Percentiles rank a stretch among this genome's conserved stretches.
Conservation (phyloP, 2,888 invertebrate genomes). For the Marronus borbonicus region DNA sequence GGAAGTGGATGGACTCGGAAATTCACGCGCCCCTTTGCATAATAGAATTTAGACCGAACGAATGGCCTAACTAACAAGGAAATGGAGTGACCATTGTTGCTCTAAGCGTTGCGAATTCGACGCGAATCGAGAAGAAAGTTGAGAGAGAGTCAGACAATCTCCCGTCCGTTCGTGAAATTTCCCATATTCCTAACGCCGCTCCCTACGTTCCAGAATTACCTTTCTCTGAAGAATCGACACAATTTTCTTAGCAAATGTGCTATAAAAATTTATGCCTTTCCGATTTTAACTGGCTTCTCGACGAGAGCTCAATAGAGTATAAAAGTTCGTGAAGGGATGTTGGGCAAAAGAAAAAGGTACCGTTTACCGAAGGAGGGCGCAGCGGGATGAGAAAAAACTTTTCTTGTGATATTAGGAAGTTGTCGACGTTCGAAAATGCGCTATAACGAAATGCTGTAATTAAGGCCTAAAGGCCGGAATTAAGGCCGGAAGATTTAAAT, state of each 20-base stretch:
- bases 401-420: slow-evolving; percentile 11
- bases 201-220: slow-evolving; percentile 61
- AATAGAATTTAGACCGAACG: slow-evolving; percentile 56
- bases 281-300: slow-evolving; percentile 60
- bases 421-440: slow-evolving; percentile 19
- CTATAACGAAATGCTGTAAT: slow-evolving; percentile 38
- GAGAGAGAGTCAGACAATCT: slow-evolving; percentile 55
- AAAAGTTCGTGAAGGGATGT: slow-evolving; percentile 20
- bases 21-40: slow-evolving; percentile 54
- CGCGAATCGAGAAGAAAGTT: neutral
- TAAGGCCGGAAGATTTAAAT: neutral
- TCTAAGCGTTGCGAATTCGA: slow-evolving; percentile 57
- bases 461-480: slow-evolving; percentile 39
- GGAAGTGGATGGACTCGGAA: slow-evolving; percentile 25
- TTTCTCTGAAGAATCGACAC: slow-evolving; percentile 61
- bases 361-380: neutral
- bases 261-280: slow-evolving; percentile 65
- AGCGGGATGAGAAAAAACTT: slow-evolving; percentile 9
- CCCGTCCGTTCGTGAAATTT: slow-evolving; percentile 57
- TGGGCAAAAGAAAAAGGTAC: neutral
- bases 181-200: neutral
- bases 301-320: slow-evolving; percentile 38
- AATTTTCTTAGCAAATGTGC: slow-evolving; percentile 66
- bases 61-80: slow-evolving; percentile 61
- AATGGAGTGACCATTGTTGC: slow-evolving; percentile 66